Conservation (phyloP, 2,113 vertebrate genomes). For the Microtus montanus region DNA sequence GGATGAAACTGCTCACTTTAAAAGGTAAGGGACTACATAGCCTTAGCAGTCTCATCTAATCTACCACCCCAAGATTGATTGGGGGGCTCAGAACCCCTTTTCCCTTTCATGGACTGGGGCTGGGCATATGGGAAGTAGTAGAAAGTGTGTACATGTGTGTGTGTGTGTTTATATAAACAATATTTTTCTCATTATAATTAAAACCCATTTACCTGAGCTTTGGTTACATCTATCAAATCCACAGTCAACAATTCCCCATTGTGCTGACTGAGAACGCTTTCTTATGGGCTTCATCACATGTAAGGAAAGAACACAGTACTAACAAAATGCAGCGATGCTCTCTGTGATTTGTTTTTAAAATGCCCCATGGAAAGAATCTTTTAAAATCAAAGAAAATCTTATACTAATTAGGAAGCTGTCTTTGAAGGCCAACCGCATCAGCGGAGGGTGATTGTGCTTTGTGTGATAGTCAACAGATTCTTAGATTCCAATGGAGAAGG, state of each 20-base stretch:
- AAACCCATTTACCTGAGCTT: constrained; percentile 14
- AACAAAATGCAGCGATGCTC: constrained; percentile 33
- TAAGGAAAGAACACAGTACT: background rate
- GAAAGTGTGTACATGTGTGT: background rate
- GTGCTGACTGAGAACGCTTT: background rate
- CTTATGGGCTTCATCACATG: background rate
- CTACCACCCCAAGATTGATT: background rate
- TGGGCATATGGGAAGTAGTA: background rate
- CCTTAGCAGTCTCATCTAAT: background rate
- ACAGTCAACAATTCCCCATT: background rate
- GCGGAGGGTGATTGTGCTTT: constrained; percentile 50
- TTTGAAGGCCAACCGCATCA: constrained; percentile 14
- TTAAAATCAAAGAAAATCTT: background rate
- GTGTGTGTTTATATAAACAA: background rate
- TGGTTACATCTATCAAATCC: background rate
- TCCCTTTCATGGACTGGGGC: background rate
- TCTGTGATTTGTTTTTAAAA: constrained; percentile 11
- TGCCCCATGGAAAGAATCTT: constrained; percentile 16
- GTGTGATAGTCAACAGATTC: constrained; percentile 48
- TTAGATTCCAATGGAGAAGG: constrained; percentile 20
- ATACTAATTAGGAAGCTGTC: constrained; percentile 37
- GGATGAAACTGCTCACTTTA: background rate
- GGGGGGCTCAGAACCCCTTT: too few species aligned
- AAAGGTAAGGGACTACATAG: too few species aligned
- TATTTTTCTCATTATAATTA: background rate